Evolutionary conservation across 1,140 invertebrate species (phyloP).

Genomic region (Euura saliciscinereae): DNA sequence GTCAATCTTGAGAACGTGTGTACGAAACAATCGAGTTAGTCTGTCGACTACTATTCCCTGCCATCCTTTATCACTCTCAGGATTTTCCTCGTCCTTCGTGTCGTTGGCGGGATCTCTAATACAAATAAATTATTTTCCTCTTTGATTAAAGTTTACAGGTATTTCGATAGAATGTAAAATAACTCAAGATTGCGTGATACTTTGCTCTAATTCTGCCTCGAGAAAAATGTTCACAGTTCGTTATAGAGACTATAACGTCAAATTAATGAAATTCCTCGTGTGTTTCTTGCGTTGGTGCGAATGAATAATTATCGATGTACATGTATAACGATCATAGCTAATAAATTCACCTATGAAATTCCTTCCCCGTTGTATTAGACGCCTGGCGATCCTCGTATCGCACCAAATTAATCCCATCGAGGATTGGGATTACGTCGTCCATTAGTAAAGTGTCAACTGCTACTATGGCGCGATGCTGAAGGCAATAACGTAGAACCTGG

Average conservation of each 20-base stretch:
- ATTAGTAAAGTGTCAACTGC: constrained; percentile 40
- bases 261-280: too few species aligned
- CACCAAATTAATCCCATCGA: constrained; percentile 45
- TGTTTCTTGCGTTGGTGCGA: too few species aligned
- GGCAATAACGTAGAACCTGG: constrained; percentile 35
- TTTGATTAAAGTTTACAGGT: too few species aligned
- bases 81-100: neutral
- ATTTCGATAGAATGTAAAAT: too few species aligned
- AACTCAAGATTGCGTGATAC: too few species aligned
- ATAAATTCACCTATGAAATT: constrained; percentile 17
- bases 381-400: constrained; percentile 26
- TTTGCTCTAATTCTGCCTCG: too few species aligned
- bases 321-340: too few species aligned
- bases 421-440: constrained; percentile 45
- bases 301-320: too few species aligned
- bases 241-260: too few species aligned
- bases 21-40: constrained; percentile 40
- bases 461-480: constrained; percentile 40
- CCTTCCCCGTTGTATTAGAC: constrained; percentile 6
- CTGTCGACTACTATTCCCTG: constrained; percentile 34
- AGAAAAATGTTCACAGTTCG: too few species aligned
- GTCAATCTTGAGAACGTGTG: constrained; percentile 49
- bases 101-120: neutral
- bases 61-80: constrained; percentile 30
- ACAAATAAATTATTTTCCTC: neutral